A percentile compares a stretch with the other conserved stretches of the same genome.
These are phyloP conservation scores for Myanophis thanlyinensis DNA, from an alignment of 2,113 vertebrate species.

Conservation along the genomic window DNA sequence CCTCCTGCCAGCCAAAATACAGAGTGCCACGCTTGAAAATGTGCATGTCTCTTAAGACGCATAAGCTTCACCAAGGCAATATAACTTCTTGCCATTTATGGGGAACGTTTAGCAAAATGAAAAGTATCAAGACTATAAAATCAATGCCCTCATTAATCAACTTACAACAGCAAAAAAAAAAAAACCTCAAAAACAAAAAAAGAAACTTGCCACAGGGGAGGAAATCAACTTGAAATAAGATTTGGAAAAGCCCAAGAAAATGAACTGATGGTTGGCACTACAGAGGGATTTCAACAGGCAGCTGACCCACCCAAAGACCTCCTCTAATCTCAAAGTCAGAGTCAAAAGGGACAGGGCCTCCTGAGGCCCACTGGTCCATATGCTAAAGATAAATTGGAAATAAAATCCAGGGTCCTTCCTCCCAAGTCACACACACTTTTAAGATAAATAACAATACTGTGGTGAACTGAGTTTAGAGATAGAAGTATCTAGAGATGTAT, in stretches of 20 bases:
- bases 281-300: neutral
- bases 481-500: neutral
- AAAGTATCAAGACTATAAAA: neutral
- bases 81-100: neutral
- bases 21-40: neutral
- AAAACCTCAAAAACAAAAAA: neutral
- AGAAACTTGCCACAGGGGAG: neutral
- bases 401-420: neutral
- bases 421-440: neutral
- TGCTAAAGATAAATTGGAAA: neutral
- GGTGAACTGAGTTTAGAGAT: neutral
- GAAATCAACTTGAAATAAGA: neutral
- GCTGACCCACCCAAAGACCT: neutral
- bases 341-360: neutral
- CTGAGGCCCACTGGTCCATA: no score
- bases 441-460: neutral
- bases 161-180: neutral
- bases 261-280: neutral
- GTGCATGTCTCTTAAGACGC: neutral
- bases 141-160: neutral
- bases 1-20: neutral
- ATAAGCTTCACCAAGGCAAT: neutral
- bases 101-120: neutral
- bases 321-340: neutral
- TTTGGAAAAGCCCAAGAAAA: neutral